These are phyloP conservation scores for Sula dactylatra DNA, from an alignment of 2,113 vertebrate genomes.

Conservation along the genomic window DNA sequence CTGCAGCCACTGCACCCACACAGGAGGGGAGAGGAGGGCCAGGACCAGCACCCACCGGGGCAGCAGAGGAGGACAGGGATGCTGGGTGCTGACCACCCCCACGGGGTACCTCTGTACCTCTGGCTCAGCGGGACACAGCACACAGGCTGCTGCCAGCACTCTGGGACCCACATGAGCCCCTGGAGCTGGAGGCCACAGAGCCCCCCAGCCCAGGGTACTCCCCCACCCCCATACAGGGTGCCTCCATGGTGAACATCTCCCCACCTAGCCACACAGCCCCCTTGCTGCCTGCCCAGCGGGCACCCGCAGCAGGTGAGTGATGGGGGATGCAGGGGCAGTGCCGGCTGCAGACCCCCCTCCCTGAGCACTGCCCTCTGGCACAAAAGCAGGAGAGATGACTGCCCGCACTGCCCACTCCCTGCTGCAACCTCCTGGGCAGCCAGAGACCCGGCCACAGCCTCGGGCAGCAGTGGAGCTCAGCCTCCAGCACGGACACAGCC, in stretches of 20 bases:
- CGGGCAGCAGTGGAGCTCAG: not conserved
- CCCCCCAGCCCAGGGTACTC: not conserved
- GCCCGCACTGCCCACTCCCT: rapidly evolving
- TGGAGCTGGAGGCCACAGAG: not conserved
- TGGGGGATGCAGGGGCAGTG: not conserved
- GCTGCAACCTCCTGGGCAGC: not conserved
- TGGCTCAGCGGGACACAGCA: no score
- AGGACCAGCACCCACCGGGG: no score
- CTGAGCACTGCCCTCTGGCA: not conserved
- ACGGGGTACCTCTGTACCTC: rapidly evolving
- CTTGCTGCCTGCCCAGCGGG: slow-evolving; percentile 41
- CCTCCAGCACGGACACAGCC: not conserved
- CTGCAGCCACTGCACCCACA: not conserved
- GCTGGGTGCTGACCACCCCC: not conserved
- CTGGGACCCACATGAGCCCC: rapidly evolving
- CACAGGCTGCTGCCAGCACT: not conserved
- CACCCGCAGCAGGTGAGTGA: slow-evolving; percentile 51
- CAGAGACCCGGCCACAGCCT: no score
- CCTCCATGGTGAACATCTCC: not conserved
- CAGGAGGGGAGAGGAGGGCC: not conserved
- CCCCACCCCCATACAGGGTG: not conserved
- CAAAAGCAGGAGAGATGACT: rapidly evolving
- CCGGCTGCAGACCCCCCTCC: rapidly evolving
- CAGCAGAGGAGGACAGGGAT: not conserved
- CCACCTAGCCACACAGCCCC: slow-evolving; percentile 34